Conservation (phyloP, 2,888 invertebrate species). For the Osedax frankpressi region DNA sequence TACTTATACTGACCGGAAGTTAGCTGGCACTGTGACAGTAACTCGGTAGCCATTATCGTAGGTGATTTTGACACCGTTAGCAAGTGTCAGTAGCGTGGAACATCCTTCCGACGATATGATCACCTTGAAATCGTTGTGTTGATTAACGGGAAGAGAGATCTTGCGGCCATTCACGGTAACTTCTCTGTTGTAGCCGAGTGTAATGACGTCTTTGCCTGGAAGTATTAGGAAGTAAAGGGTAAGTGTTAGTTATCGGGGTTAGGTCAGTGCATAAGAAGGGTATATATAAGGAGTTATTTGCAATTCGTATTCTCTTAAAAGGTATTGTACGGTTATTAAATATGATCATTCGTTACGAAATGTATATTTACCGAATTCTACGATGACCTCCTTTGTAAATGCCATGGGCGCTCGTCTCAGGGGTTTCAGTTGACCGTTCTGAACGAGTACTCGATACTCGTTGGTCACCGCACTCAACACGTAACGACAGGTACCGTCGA, state of each 20-base stretch:
- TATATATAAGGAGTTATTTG: no score
- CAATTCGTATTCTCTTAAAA: background rate
- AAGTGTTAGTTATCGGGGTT: no score
- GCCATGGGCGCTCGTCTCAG: background rate
- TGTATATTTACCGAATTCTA: background rate
- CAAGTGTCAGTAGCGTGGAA: background rate
- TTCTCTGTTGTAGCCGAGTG: background rate
- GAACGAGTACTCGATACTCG: constrained; percentile 1
- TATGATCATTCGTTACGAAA: background rate
- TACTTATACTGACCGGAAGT: background rate
- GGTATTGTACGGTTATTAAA: background rate
- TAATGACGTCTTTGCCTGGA: background rate
- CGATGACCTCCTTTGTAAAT: background rate
- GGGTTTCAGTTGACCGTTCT: constrained; percentile 3
- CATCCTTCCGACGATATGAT: background rate
- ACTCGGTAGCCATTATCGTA: background rate
- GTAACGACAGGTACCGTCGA: constrained; percentile 3
- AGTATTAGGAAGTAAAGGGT: no score
- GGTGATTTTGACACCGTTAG: background rate
- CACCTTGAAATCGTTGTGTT: background rate
- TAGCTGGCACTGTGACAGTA: background rate
- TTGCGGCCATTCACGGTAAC: background rate
- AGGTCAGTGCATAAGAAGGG: no score
- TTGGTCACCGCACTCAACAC: background rate
- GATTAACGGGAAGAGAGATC: background rate